These are phyloP conservation scores for Potamilus streckersoni DNA, from an alignment of 1,140 invertebrate genomes.

Conservation along the genomic window DNA sequence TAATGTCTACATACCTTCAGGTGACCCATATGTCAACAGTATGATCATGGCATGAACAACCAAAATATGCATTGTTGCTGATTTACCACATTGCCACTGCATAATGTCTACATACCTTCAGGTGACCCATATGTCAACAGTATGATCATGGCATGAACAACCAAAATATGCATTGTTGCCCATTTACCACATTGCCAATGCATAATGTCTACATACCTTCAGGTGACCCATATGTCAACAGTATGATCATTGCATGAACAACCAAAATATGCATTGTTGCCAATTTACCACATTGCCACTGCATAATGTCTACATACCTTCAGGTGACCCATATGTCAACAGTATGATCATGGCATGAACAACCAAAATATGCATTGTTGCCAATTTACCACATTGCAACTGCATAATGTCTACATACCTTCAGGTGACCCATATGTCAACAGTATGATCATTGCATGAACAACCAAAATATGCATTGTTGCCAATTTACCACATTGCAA, in stretches of 20 bases:
- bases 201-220: slow-evolving; percentile 53
- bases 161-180: slow-evolving; percentile 42
- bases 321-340: slow-evolving; percentile 76
- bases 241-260: slow-evolving; percentile 94
- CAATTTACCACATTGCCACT: slow-evolving; percentile 56
- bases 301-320: slow-evolving; percentile 53
- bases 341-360: slow-evolving; percentile 96
- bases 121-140: slow-evolving; percentile 78
- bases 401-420: slow-evolving; percentile 52
- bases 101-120: slow-evolving; percentile 51
- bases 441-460: slow-evolving; percentile 95
- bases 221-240: slow-evolving; percentile 78
- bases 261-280: slow-evolving; percentile 65
- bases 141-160: slow-evolving; percentile 96
- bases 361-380: slow-evolving; percentile 65
- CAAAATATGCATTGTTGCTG: not conserved
- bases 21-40: slow-evolving; percentile 78
- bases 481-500: slow-evolving; percentile 53
- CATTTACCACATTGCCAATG: slow-evolving; percentile 58
- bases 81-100: slow-evolving; percentile 59
- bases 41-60: slow-evolving; percentile 97
- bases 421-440: slow-evolving; percentile 76
- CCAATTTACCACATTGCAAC: slow-evolving; percentile 55
- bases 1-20: slow-evolving; percentile 54
- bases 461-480: slow-evolving; percentile 69